Evolutionary conservation across 2,797 vertebrate genomes (phyloP), one percentile per base, ranked within the genome.

Genomic region (Microctenopoma stevenorrisi): DNA sequence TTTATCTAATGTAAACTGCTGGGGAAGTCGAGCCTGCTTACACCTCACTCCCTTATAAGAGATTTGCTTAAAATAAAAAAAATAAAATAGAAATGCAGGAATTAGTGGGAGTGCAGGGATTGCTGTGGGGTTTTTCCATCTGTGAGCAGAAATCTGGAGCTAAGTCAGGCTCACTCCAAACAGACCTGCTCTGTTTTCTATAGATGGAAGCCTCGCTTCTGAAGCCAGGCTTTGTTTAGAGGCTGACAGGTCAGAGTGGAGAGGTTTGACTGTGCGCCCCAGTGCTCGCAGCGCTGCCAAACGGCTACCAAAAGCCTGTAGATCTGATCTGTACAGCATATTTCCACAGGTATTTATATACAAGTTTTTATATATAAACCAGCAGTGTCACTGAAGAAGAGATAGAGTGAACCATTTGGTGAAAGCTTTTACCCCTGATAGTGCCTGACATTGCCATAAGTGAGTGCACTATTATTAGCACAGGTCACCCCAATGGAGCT

Each of bases 1-100:
- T 81, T 74, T 80, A 85, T 80, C 65, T 70, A 77, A 65, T 62
- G 70, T 87, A 83, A 84, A 82, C 86, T 63, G 74, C 65, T 67
- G 76, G 61, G 77, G 75, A 67, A 25, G 52, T 72, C 68, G 30
- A 61, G 77, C 74, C 82, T 74, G 70, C 78, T 82, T 77, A 83
- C 62, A 68, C 79, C 65, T 74, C 65, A 82, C 78, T 64, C 58
- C 71, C 76, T 75, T 62, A 57, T 22, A 42, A 42, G 25, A 72
- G 62, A 78, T 86, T 89, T 82, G 64, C 86, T 83, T 88, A 46
- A 75, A 67, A 72, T 65, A 49, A 53, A 57, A 74, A 47, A 57
- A 74, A 47, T 55, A 57, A 26, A n/a, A 6, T 22, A 50, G 42
- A 62, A 65, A 69, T 16, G 59, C 68, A 59, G 56, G 35, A 78